Percentiles rank a stretch among this genome's conserved stretches.
Conservation (phyloP, 2,113 vertebrate species). For the Mola mola region DNA sequence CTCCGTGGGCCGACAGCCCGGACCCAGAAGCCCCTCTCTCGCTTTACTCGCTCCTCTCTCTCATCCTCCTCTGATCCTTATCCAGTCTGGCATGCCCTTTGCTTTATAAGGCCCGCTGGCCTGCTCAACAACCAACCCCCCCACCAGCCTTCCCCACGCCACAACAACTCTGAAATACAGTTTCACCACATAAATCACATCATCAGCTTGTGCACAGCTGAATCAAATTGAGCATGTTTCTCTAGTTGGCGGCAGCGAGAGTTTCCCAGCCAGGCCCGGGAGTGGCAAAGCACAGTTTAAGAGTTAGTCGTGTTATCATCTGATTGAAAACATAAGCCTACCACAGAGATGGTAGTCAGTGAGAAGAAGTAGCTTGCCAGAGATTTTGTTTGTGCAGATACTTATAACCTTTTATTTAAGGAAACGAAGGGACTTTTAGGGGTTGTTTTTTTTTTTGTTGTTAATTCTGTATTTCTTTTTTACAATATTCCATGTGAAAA, state of each 20-base stretch:
- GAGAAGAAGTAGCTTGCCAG: too few species aligned
- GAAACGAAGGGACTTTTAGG: neutral
- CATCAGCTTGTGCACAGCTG: constrained; percentile 56
- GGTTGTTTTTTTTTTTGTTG: neutral
- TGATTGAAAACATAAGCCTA: constrained; percentile 26
- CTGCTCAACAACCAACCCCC: constrained; percentile 29
- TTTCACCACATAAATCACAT: constrained; percentile 57
- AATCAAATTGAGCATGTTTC: constrained; percentile 67
- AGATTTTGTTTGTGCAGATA: too few species aligned
- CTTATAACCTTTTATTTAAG: too few species aligned
- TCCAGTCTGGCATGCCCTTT: constrained; percentile 79
- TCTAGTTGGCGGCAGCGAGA: constrained; percentile 38
- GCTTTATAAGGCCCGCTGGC: constrained; percentile 66
- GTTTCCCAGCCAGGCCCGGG: constrained; percentile 45
- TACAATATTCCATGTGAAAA: neutral
- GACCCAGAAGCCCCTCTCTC: constrained; percentile 63
- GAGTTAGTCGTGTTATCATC: constrained; percentile 17
- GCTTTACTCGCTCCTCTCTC: constrained; percentile 41
- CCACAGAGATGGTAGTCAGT: too few species aligned
- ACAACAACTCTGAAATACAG: constrained; percentile 43
- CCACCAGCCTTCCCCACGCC: constrained; percentile 26
- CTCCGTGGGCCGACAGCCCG: constrained; percentile 57
- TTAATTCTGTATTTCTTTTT: too few species aligned
- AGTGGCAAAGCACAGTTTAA: constrained; percentile 34
- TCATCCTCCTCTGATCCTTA: constrained; percentile 72